These are phyloP conservation scores for Bombyx mandarina DNA, from an alignment of 1,140 invertebrate genomes.

Conservation along the genomic window DNA sequence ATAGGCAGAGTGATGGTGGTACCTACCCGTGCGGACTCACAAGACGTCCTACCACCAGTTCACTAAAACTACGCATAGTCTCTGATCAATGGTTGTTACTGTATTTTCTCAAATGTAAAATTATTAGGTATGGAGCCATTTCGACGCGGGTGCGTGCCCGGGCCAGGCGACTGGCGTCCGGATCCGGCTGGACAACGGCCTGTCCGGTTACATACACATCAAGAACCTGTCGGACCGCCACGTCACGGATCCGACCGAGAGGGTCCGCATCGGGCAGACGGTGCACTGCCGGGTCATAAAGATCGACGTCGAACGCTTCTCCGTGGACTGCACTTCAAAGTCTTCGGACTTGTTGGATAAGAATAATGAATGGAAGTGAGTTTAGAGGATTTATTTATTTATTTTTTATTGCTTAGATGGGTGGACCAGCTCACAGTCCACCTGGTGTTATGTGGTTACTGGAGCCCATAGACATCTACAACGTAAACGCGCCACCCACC, in stretches of 20 bases:
- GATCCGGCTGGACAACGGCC: slow-evolving; percentile 92
- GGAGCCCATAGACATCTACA: too few species aligned
- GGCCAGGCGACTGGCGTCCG: slow-evolving; percentile 95
- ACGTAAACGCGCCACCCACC: too few species aligned
- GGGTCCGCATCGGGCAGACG: slow-evolving; percentile 88
- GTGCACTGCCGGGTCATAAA: slow-evolving; percentile 96
- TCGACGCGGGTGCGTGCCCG: slow-evolving; percentile 95
- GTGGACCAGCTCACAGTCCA: too few species aligned
- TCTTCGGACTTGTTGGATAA: slow-evolving; percentile 93
- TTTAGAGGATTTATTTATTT: slow-evolving; percentile 10
- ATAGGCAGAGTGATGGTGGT: too few species aligned
- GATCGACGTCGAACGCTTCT: slow-evolving; percentile 95
- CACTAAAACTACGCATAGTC: too few species aligned
- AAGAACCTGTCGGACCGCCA: slow-evolving; percentile 96
- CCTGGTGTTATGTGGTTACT: too few species aligned
- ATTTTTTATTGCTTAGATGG: too few species aligned
- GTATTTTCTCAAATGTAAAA: too few species aligned
- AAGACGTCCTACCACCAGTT: too few species aligned
- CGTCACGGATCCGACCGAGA: slow-evolving; percentile 92
- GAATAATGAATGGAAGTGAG: slow-evolving; percentile 89
- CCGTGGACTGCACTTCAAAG: slow-evolving; percentile 94
- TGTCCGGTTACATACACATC: slow-evolving; percentile 95
- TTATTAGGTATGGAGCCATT: slow-evolving; percentile 92
- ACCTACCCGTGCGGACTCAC: too few species aligned
- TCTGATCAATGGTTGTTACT: too few species aligned